Evolutionary conservation across 2,797 vertebrate species (phyloP), one percentile per base, ranked within the genome.

Genomic region (Gymnothorax reevesii): DNA sequence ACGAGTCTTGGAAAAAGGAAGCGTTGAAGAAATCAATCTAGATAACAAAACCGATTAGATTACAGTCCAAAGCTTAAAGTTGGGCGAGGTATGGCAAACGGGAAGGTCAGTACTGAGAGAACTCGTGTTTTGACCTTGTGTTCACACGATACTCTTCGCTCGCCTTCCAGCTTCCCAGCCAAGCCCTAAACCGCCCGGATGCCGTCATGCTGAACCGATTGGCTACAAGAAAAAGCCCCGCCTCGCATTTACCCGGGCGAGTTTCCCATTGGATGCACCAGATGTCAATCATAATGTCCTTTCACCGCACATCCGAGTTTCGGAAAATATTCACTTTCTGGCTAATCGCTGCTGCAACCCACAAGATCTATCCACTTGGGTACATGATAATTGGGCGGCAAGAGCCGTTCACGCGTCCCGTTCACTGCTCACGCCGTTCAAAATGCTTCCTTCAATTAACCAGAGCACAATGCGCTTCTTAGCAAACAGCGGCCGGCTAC

Each of bases 101-200:
- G 49, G 60, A 27, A 64, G 33, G 22, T 20, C 69, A n/a, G 88
- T 10, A 84, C 7, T 84, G 15, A 82, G 25, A 66, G 82, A 83
- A 88, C 89, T 88, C 85, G 71, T 95, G 93, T 95, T 94, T 89
- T 96, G 95, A 96, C 95, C 96, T 96, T 96, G 94, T 88, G 59
- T 94, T 89, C 87, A 85, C n/a, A 82, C 22, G 57, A 84, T 89
- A 86, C 88, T 88, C 87, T 85, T 83, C 85, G 66, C 75, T 90
- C 89, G 84, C 86, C 88, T 89, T 88, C 86, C 83, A 83, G 33
- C 55, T 88, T 49, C 49, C 83, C 85, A 4, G 79, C 79, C 55
- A 80, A 54, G 9, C 71, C 10, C 20, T n/a, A 66, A 27, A 86
- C 88, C 92, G 89, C 92, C 94, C 91, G 27, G 17, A 6, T 82